These are phyloP conservation scores for Chlorocebus sabaeus DNA, from an alignment of 2,113 vertebrate species.

Conservation along the genomic window DNA sequence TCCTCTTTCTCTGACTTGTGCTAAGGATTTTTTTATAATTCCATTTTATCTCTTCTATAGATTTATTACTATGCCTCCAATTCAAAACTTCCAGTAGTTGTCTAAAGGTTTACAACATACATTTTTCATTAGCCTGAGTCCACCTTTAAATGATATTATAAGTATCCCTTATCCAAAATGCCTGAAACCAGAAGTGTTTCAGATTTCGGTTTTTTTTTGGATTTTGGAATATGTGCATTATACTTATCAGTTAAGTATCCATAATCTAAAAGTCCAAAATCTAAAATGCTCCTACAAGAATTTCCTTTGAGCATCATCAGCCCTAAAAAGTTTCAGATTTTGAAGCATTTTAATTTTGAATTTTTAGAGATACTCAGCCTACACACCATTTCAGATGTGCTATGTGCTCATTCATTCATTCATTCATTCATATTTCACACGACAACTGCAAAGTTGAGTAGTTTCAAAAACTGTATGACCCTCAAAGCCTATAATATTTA, in stretches of 20 bases:
- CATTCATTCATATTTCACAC: not conserved
- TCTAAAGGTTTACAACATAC: not conserved
- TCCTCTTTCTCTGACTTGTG: not conserved
- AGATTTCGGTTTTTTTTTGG: not conserved
- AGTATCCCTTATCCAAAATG: not conserved
- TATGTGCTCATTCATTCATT: not conserved
- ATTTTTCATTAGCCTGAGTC: not conserved
- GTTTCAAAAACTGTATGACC: not conserved
- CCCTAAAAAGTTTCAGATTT: not conserved
- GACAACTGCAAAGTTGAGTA: not conserved
- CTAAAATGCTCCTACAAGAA: not conserved
- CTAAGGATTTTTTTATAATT: not conserved
- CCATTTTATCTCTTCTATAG: not conserved
- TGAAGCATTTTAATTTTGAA: not conserved
- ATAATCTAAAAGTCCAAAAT: not conserved
- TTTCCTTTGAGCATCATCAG: not conserved
- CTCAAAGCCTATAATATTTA: not conserved
- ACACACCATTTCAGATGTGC: not conserved
- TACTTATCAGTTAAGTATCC: not conserved
- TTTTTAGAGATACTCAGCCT: not conserved
- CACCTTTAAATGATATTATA: not conserved
- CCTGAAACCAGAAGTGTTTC: not conserved
- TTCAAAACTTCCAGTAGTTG: not conserved
- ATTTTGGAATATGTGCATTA: not conserved
- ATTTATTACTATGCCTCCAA: not conserved